Evolutionary conservation across 2,888 invertebrate genomes (phyloP), one percentile per base, ranked within the genome.

Genomic region (Acrobasis suavella): DNA sequence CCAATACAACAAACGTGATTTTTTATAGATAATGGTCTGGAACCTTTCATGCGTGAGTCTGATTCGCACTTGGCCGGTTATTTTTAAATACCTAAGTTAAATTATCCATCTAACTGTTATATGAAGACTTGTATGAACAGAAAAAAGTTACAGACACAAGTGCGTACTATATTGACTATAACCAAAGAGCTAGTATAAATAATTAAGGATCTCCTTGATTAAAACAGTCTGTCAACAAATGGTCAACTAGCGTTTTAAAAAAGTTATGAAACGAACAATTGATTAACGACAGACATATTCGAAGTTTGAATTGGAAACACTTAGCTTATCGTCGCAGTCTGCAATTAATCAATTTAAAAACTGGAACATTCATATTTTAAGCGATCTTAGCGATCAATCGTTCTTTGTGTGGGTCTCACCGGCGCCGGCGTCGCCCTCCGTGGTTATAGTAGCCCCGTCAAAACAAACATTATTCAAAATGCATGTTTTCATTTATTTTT

Each of bases 271-370:
- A 69, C 68, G 55, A 70, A 73, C 77, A 84, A 87, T 87, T 84
- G 86, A 87, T 87, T 84, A 84, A 77, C 76, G 17, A 42, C 42
- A 79, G 74, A 72, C 70, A 65, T 39, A 71, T 79, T 75, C 80
- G 82, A 86, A 85, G 69, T 78, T 77, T 80, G 86, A 88, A 88
- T 87, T 86, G 82, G 81, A 81, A 74, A 76, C 76, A 76, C 75
- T 80, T 72, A 74, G 81, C 78, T 80, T 72, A 78, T 76, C 80
- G 74, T 77, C 80, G 73, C 75, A 81, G 82, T 84, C 78, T 71
- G 85, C 85, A 89, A 92, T 92, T 91, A 91, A 91, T 92, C 91
- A 91, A 90, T 90, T 87, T 78, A 71, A 79, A 85, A 89, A 85
- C 75, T 87, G 74, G 87, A 88, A 75, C 86, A 67, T 80, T 85